Evolutionary conservation across 2,797 vertebrate species (phyloP).

Genomic region (Scarus forsteni): DNA sequence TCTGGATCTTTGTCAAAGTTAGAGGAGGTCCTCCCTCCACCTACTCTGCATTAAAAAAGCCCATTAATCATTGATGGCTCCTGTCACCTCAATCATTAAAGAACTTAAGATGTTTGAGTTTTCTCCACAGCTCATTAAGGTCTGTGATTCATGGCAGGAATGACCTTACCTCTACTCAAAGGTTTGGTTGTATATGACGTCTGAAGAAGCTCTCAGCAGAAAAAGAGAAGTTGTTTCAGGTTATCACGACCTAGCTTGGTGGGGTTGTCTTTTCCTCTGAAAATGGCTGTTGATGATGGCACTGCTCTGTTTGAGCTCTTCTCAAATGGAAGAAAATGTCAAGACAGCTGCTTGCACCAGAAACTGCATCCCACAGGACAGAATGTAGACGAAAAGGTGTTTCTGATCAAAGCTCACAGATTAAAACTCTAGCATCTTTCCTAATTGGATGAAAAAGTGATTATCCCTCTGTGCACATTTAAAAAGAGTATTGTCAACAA

Average conservation of each 20-base stretch:
- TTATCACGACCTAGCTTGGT: conserved; percentile 16
- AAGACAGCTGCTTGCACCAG: conserved; percentile 11
- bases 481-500: neutral
- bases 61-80: conserved; percentile 10
- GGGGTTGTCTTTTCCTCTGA: neutral
- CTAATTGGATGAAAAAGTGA: conserved; percentile 9
- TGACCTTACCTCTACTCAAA: neutral
- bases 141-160: neutral
- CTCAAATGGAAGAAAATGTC: neutral
- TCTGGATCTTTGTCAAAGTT: neutral
- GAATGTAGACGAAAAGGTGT: neutral
- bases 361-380: neutral
- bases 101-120: neutral
- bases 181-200: conserved; percentile 1
- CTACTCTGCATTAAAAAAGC: neutral
- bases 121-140: neutral
- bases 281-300: conserved; percentile 3
- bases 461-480: neutral
- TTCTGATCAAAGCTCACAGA: conserved; percentile 39
- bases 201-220: neutral
- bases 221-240: conserved; percentile 13
- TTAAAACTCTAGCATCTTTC: conserved; percentile 26
- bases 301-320: neutral
- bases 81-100: neutral
- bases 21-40: too few species aligned